Base-by-base conservation (phyloP, 2,888 invertebrate genomes). In the Apotomis capreana region DNA sequence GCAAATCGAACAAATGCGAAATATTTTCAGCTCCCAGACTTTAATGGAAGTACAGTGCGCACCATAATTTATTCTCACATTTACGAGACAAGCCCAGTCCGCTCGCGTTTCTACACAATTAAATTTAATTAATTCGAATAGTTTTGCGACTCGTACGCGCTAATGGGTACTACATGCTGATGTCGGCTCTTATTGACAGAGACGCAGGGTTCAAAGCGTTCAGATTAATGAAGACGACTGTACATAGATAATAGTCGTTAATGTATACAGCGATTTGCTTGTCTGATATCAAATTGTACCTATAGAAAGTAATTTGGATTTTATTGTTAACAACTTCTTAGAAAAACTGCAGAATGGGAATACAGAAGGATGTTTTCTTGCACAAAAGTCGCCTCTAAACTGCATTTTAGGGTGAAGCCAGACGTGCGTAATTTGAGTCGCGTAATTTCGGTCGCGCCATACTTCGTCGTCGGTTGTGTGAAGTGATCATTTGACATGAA, bases 41-140 rank as follows among this genome's bases (percentile, higher is more conserved):
- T 71, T 75, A 78, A 79, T 81, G 70, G 73, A 76, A 76, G 77
- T 79, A 80, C 82, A 82, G 76, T 76, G 78, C 76, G 76, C 77
- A 75, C 79, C 79, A 81, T 80, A 78, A 83, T 84, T 82, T 83
- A 84, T 83, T 82, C 85, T 79, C 79, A 79, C 81, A 80, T 84
- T 83, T 82, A 84, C 82, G 80, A 83, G 84, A 83, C 80, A 80
- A 77, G 78, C 79, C 80, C 78, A 78, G 78, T 76, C 78, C 79
- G 79, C 77, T 75, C 81, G 82, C 80, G 85, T 87, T 90, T 90
- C 89, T 87, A 87, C 87, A 90, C 90, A 90, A 91, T 92, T 92
- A 90, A 92, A 89, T 90, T 90, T 89, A 92, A 92, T 92, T 91
- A 91, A 91, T 91, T 89, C 85, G 88, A 90, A 92, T 91, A 92